Evolutionary conservation across 2,113 vertebrate species (phyloP).

Genomic region (Ellobius talpinus): DNA sequence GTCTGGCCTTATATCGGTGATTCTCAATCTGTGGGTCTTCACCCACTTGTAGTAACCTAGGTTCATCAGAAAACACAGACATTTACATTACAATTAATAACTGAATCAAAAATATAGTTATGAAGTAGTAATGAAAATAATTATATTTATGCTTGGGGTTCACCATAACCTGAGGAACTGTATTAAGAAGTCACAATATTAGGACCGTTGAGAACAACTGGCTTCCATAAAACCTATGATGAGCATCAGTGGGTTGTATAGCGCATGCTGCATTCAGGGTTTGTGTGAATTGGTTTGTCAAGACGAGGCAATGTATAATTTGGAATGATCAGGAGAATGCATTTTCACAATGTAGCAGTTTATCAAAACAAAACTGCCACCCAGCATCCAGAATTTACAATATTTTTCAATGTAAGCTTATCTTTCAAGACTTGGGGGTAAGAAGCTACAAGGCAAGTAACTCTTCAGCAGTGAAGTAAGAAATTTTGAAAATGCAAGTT

Average conservation of each 20-base stretch:
- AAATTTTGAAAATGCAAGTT: slow-evolving; percentile 55
- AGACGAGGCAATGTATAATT: background rate
- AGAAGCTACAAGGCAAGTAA: background rate
- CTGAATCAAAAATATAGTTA: too few relatives aligned
- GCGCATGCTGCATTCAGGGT: background rate
- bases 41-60: too few relatives aligned
- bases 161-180: too few relatives aligned
- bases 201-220: too few relatives aligned
- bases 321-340: background rate
- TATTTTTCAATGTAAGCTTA: slow-evolving; percentile 22
- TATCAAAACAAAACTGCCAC: background rate
- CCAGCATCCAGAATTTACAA: background rate
- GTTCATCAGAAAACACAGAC: too few relatives aligned
- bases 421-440: background rate
- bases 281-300: background rate
- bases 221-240: background rate
- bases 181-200: too few relatives aligned
- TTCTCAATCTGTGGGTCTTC: too few relatives aligned
- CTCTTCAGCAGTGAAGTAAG: background rate
- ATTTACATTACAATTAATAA: too few relatives aligned
- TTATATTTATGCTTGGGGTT: too few relatives aligned
- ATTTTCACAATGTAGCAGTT: background rate
- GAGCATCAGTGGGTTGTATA: background rate
- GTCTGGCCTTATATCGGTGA: too few relatives aligned
- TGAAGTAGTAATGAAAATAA: too few relatives aligned